Evolutionary conservation across 2,797 vertebrate species (phyloP).

Genomic region (Neostethus bicornis): DNA sequence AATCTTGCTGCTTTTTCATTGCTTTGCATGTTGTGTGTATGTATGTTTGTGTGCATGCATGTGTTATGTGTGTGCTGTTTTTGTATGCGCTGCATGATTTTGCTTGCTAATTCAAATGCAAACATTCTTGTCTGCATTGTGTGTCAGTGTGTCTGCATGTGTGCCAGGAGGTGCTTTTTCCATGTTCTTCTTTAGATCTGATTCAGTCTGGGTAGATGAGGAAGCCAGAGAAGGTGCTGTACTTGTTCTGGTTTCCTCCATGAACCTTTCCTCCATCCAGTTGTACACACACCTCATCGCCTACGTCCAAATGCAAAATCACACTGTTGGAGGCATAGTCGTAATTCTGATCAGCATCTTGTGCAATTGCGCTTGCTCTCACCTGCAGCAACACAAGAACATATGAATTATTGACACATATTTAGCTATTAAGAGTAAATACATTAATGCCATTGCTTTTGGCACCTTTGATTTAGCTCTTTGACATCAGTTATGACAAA

Average conservation of each 20-base stretch:
- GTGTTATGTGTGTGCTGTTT: constrained; percentile 30
- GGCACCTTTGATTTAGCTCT: background rate
- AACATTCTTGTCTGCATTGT: constrained; percentile 37
- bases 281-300: constrained; percentile 95
- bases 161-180: constrained; percentile 9
- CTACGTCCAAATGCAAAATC: constrained; percentile 95
- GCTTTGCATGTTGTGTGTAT: constrained; percentile 21
- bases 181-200: background rate
- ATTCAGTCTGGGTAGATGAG: constrained; percentile 95
- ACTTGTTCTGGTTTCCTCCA: constrained; percentile 96
- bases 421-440: constrained; percentile 3
- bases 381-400: constrained; percentile 82
- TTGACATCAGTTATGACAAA: constrained; percentile 9
- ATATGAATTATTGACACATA: constrained; percentile 42
- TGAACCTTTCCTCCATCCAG: constrained; percentile 96
- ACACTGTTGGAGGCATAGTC: constrained; percentile 98
- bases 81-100: constrained; percentile 22
- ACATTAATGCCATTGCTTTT: background rate
- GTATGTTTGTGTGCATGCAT: constrained; percentile 33
- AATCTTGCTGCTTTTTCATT: constrained; percentile 44
- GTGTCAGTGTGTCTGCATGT: constrained; percentile 21
- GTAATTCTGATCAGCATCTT: constrained; percentile 97
- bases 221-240: constrained; percentile 98
- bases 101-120: constrained; percentile 47
- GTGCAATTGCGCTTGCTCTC: constrained; percentile 94